A percentile compares a stretch with the other conserved stretches of the same genome.
phyloP scores from a whole-genome alignment of 2,113 vertebrate species.

The Phrynosoma blainvillii region DNA sequence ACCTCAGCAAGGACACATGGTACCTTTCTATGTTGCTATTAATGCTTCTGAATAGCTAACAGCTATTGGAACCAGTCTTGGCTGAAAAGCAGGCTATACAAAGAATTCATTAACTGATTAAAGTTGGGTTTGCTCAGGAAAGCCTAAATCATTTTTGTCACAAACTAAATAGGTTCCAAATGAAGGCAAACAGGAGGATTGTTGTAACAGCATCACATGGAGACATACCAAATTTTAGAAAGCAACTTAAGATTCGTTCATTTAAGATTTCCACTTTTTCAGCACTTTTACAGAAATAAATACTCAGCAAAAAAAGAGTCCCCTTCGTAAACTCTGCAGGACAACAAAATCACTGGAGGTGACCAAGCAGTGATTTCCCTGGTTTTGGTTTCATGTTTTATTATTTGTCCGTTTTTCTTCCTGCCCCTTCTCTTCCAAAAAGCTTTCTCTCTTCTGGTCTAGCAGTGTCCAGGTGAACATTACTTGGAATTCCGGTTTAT shows the following conservation, averaged over 20 bases:
- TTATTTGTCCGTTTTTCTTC: too few species aligned
- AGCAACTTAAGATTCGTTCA: background rate
- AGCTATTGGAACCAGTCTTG: background rate
- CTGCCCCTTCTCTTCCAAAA: too few species aligned
- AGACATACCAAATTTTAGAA: background rate
- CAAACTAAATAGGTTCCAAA: background rate
- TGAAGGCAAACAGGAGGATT: background rate
- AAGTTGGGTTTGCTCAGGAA: background rate
- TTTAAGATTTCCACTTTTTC: slow-evolving; percentile 6
- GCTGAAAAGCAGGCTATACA: background rate
- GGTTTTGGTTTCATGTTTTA: background rate
- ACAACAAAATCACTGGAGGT: background rate
- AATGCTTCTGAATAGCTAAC: background rate
- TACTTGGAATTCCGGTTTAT: too few species aligned
- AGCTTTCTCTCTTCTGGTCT: too few species aligned
- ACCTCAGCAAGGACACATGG: slow-evolving; percentile 13
- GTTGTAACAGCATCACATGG: background rate
- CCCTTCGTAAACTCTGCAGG: background rate
- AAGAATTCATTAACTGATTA: background rate
- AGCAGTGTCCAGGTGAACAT: too few species aligned
- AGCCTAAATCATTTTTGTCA: background rate
- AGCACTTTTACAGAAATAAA: background rate
- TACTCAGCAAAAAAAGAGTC: background rate
- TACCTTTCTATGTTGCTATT: background rate
- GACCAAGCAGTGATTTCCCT: background rate